Conservation (phyloP, 2,113 vertebrate species). For the Perca fluviatilis region DNA sequence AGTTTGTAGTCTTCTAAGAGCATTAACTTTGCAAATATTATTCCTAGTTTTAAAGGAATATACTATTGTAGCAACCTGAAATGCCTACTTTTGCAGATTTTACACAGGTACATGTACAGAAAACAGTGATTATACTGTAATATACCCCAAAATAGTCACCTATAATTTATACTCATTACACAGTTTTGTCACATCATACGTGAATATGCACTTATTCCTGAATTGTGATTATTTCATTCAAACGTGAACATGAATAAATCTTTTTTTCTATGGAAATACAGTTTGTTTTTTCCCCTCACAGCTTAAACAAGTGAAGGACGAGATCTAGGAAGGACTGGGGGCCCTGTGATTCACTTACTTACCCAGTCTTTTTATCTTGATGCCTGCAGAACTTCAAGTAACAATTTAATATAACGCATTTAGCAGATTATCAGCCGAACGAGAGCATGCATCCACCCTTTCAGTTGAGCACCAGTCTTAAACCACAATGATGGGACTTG, state of each 20-base stretch:
- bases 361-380: slow-evolving; percentile 22
- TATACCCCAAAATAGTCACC: slow-evolving; percentile 63
- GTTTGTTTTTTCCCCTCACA: background rate
- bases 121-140: slow-evolving; percentile 59
- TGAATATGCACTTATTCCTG: slow-evolving; percentile 71
- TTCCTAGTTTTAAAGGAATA: slow-evolving; percentile 80
- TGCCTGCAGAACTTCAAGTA: slow-evolving; percentile 4
- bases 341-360: slow-evolving; percentile 26
- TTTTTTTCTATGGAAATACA: slow-evolving; percentile 59
- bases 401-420: slow-evolving; percentile 28
- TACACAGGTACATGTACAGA: slow-evolving; percentile 81
- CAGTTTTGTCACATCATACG: slow-evolving; percentile 60
- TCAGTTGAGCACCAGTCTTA: background rate
- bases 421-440: slow-evolving; percentile 7
- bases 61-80: slow-evolving; percentile 72
- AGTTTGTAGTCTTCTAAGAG: slow-evolving; percentile 61
- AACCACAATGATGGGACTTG: background rate
- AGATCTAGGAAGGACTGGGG: background rate
- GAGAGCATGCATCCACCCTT: background rate
- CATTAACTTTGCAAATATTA: slow-evolving; percentile 57
- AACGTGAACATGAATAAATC: slow-evolving; percentile 75
- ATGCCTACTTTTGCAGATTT: slow-evolving; percentile 69
- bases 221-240: slow-evolving; percentile 72
- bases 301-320: background rate
- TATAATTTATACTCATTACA: slow-evolving; percentile 76